A percentile compares a stretch with the other conserved stretches of the same genome.
These are phyloP conservation scores for Tadarida brasiliensis DNA, from an alignment of 2,797 vertebrate species.

Conservation along the genomic window DNA sequence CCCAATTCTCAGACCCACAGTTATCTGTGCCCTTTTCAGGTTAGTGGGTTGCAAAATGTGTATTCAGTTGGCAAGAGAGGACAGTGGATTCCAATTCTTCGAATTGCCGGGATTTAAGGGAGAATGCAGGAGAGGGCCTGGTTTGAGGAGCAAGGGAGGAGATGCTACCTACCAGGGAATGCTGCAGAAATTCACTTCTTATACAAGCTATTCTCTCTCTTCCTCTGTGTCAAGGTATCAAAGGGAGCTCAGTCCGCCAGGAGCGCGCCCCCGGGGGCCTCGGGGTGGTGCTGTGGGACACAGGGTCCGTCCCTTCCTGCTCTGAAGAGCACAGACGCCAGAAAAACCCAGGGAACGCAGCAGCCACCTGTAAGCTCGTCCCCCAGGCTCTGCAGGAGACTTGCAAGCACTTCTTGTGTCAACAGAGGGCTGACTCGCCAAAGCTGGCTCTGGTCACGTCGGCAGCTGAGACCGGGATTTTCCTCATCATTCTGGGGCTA, in stretches of 20 bases:
- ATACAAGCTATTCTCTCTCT: neutral
- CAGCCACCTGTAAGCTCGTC: accelerated
- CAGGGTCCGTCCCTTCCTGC: too few relatives aligned
- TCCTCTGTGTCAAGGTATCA: neutral
- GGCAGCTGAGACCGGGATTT: neutral
- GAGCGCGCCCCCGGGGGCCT: accelerated
- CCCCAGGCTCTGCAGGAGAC: neutral
- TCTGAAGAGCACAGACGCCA: neutral
- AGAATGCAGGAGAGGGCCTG: neutral
- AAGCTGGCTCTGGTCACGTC: neutral
- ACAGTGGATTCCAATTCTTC: neutral
- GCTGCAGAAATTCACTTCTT: neutral
- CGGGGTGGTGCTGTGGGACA: neutral
- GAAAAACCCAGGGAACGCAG: neutral
- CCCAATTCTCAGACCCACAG: neutral
- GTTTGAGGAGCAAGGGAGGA: too few relatives aligned
- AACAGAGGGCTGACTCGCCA: neutral
- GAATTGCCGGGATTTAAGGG: neutral
- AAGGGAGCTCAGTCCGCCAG: neutral
- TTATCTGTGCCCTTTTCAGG: neutral
- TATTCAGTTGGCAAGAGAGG: neutral
- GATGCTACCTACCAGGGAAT: neutral
- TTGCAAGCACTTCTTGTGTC: neutral
- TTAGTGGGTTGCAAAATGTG: neutral
- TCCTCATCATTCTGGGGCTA: neutral